Base-by-base conservation (phyloP, 2,888 invertebrate species). In the Scaptomyza cyrtandrae region DNA sequence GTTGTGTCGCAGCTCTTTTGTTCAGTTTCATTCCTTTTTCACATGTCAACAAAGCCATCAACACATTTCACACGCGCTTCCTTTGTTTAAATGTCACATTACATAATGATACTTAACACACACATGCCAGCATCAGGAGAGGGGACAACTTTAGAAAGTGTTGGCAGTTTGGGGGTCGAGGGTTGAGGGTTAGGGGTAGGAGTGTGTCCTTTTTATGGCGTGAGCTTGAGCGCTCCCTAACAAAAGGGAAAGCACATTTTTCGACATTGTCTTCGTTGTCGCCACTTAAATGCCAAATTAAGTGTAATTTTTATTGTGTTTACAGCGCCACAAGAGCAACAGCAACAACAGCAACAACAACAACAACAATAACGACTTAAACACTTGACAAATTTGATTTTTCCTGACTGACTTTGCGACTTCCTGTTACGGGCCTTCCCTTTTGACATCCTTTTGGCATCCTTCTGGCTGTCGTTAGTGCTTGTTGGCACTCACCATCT, bases 221-320 rank as follows among this genome's bases (percentile, higher is more conserved):
- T 48, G 29, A 7, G 35, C 35, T 19, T 19, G 19, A 19, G 24
- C 46, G 56, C 60, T 55, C 46, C 53, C 60, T 52, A 69, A 73
- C 69, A 75, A 75, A 74, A 56, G 74, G 39, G 74, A 70, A 60
- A 71, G 81, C 50, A 50, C 41, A 41, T 16, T 79, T 82, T 56
- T 52, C 54, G 56, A 37, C 44, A 55, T 45, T 44, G 58, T 48
- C 57, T 46, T 57, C 49, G 43, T 54, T 64, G 82, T 75, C 78
- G 80, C 86, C 87, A 86, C 83, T 84, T 86, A 87, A 84, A 87
- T 82, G 75, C 82, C 78, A 85, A 84, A 87, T 84, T 84, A 84
- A 85, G 88, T 87, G 82, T 84, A 85, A 84, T 84, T 84, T 84
- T 87, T 87, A 87, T 87, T 84, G 79, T 80, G 75, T 84, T 83